Evolutionary conservation across 2,797 vertebrate species (phyloP).

Genomic region (Onychomys arenicola): DNA sequence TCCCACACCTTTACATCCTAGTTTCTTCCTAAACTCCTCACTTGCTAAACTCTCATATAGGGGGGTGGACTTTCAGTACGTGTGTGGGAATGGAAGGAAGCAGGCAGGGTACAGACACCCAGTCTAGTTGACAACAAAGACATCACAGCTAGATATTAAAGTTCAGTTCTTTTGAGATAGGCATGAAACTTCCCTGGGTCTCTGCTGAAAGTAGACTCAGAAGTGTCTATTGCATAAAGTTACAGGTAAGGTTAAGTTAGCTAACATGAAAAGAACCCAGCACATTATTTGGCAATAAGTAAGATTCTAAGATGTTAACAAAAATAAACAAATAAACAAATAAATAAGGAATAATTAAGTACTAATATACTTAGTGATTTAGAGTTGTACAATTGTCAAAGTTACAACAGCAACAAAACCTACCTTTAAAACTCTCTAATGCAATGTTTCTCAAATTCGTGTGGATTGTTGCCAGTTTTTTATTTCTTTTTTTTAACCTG

Average conservation of each 20-base stretch:
- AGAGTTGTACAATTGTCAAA: constrained; percentile 49
- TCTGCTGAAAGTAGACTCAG: background rate
- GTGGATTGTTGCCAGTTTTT: constrained; percentile 59
- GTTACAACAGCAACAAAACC: constrained; percentile 12
- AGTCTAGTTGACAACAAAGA: background rate
- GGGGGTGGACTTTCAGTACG: background rate
- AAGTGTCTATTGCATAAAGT: background rate
- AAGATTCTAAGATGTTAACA: background rate
- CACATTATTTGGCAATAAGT: background rate
- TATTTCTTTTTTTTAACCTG: background rate
- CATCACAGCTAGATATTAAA: background rate
- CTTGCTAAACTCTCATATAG: background rate
- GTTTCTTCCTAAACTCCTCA: background rate
- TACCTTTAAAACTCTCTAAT: constrained; percentile 16
- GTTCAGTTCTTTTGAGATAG: background rate
- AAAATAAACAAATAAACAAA: too few relatives aligned
- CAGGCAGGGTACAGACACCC: background rate
- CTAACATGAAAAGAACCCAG: background rate
- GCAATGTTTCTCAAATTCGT: constrained; percentile 57
- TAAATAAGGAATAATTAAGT: constrained; percentile 38
- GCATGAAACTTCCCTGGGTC: background rate
- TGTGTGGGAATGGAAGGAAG: background rate
- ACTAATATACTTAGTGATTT: constrained; percentile 23
- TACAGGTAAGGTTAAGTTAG: background rate
- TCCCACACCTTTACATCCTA: background rate